Conservation (phyloP, 2,797 vertebrate species). For the Spatula versicolor region DNA sequence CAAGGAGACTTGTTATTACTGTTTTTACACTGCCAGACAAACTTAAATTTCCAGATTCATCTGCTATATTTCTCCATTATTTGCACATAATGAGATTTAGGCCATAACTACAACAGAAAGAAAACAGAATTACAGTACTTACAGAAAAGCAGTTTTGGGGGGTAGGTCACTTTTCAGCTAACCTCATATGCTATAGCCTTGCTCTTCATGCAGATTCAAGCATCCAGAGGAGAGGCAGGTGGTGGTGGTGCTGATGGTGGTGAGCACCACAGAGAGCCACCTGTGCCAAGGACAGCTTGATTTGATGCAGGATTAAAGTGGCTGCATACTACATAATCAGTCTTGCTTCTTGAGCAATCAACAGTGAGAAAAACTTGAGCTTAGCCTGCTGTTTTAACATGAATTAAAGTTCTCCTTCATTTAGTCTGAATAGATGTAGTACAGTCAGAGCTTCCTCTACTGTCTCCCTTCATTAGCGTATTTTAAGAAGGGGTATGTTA, state of each 20-base stretch:
- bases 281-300: neutral
- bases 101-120: neutral
- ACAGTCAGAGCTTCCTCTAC: neutral
- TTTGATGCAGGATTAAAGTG: neutral
- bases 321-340: fast-evolving
- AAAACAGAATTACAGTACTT: neutral
- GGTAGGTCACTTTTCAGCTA: neutral
- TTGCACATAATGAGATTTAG: neutral
- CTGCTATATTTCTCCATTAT: neutral
- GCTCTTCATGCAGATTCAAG: neutral
- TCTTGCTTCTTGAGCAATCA: neutral
- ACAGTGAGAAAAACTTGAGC: neutral
- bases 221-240: neutral
- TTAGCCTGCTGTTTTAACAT: neutral
- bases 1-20: neutral
- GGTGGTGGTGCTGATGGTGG: neutral
- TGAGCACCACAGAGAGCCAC: neutral
- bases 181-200: neutral
- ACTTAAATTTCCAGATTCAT: neutral
- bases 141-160: neutral
- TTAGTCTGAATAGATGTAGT: neutral
- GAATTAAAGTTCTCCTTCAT: neutral
- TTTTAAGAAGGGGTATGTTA: neutral
- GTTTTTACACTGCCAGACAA: neutral
- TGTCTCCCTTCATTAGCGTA: neutral